Evolutionary conservation across 2,113 vertebrate species (phyloP), one percentile per base, ranked within the genome.

Genomic region (Actenoides lindsayi): DNA sequence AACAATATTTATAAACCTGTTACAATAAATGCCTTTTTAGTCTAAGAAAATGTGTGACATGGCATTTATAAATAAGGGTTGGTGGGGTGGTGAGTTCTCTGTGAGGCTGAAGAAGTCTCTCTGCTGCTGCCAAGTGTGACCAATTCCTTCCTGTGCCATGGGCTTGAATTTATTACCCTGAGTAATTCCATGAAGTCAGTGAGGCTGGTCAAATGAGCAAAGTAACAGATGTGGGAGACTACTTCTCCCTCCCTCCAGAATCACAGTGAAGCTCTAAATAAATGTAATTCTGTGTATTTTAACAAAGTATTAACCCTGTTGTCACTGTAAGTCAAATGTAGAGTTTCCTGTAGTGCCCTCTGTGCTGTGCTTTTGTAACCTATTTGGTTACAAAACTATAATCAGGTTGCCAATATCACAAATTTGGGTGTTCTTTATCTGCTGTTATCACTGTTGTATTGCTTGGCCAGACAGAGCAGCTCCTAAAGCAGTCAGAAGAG

Each of bases 11-110:
- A 91, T 93, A 96, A 96, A 89, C 39, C 57, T 79, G 81, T 96
- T 95, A 88, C 2, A 97, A 97, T 97, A 97, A 96, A 97, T 89
- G 78, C 81, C 67, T 95, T 96, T 96, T 94, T 92, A 92, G 83
- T 83, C 76, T 93, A 95, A 82, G 53, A 65, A 94, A 91, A 87
- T 62, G 53, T 83, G 89, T 96, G 53, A 30, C 28, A 33, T 67
- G 21, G 17, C n/a, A 71, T 94, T 85, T 94, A 33, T 87, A 54
- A 51, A 51, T 51, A 51, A 51, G 24, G 50, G 50, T 13, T 12
- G 50, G 48, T 7, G 17, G 44, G 4, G 46, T 51, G 50, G 24
- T 24, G 24, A 16, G 19, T 35, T 48, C 19, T 94, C 10, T n/a
- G 14, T 53, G 63, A 81, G 54, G 54, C 56, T 83, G 30, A 90